Conservation (phyloP, 2,888 invertebrate species). For the Timandra comae region DNA sequence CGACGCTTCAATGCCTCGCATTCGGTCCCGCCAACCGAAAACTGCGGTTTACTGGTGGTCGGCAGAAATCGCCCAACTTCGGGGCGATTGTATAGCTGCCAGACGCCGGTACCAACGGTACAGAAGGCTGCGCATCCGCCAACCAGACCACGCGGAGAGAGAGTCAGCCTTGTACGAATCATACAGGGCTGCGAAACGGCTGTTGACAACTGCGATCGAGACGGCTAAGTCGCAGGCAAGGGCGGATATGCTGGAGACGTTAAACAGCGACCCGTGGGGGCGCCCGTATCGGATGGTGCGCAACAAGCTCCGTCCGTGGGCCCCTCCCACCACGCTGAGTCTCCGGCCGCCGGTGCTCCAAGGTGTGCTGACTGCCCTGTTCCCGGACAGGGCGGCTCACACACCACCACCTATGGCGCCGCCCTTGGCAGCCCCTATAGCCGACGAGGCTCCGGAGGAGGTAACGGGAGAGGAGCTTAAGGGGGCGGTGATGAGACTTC, state of each 20-base stretch:
- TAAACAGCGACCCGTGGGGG: background rate
- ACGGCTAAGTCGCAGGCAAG: background rate
- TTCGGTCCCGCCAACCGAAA: background rate
- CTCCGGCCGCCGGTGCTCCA: background rate
- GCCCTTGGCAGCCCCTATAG: no score
- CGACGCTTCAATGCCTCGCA: conserved; percentile 3
- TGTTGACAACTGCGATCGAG: background rate
- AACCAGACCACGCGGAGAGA: background rate
- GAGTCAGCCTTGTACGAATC: background rate
- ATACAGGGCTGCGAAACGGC: background rate
- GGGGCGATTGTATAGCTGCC: background rate
- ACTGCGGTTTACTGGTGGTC: conserved; percentile 6
- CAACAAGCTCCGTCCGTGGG: background rate
- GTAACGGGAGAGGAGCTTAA: no score
- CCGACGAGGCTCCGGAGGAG: no score
- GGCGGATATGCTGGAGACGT: background rate
- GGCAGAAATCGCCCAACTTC: conserved; percentile 1
- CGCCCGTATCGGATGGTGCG: background rate
- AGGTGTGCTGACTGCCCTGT: background rate
- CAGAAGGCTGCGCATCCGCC: background rate
- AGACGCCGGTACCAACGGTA: background rate
- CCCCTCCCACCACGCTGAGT: background rate
- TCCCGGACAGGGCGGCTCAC: background rate
- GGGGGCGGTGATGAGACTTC: background rate
- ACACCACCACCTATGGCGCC: no score